Percentiles rank a stretch among this genome's conserved stretches.
phyloP scores from a whole-genome alignment of 2,888 invertebrate genomes.

The Lycia hirtaria region DNA sequence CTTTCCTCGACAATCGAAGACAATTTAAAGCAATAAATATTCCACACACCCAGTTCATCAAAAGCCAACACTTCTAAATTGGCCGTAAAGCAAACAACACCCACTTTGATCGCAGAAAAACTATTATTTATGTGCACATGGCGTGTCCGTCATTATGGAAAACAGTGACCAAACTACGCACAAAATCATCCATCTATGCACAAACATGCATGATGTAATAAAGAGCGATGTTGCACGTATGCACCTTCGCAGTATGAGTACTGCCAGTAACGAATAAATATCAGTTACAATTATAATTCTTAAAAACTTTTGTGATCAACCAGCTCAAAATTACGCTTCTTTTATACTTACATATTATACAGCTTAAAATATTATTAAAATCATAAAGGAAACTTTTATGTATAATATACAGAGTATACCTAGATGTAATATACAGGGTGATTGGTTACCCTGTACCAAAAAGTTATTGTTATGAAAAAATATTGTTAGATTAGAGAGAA shows the following conservation, averaged over 20 bases:
- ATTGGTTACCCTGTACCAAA: no score
- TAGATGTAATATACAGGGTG: no score
- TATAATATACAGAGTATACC: not conserved
- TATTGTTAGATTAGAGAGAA: no score
- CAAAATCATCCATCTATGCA: not conserved
- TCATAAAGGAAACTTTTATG: not conserved
- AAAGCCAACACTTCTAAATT: conserved; percentile 45
- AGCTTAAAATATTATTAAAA: no score
- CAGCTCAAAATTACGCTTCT: no score
- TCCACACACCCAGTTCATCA: conserved; percentile 46
- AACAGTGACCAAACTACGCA: not conserved
- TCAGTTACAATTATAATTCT: no score
- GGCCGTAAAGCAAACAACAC: conserved; percentile 46
- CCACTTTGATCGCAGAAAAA: conserved; percentile 55
- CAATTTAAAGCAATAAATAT: conserved; percentile 41
- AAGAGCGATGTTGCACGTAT: not conserved
- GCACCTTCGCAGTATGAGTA: not conserved
- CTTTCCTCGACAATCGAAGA: conserved; percentile 33
- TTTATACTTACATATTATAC: no score
- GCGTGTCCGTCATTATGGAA: conserved; percentile 65
- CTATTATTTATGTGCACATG: conserved; percentile 64
- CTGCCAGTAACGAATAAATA: no score
- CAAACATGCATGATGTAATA: not conserved
- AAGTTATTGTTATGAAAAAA: no score
- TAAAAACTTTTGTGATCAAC: no score